Conservation (phyloP, 2,888 invertebrate genomes). For the Apeira syringaria region DNA sequence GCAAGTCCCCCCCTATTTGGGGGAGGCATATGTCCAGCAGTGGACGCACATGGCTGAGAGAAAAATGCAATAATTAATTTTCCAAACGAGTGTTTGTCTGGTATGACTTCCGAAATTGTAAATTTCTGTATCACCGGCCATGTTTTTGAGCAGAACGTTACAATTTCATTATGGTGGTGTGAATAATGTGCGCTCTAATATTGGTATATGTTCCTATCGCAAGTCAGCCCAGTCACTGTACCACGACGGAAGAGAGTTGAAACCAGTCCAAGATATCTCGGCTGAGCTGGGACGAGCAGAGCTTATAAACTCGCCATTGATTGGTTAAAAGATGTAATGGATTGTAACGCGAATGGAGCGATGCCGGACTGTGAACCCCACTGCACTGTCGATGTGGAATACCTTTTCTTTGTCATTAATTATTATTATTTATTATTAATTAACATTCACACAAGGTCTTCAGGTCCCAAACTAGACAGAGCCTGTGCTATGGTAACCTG, state of each 20-base stretch:
- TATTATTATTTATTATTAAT: no score
- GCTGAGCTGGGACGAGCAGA: conserved; percentile 12
- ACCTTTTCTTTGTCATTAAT: conserved; percentile 51
- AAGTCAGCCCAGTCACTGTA: conserved; percentile 18
- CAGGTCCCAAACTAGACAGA: no score
- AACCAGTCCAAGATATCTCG: conserved; percentile 18
- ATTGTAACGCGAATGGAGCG: conserved; percentile 22
- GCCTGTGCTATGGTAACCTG: no score
- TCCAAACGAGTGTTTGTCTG: no score
- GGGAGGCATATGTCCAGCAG: no score
- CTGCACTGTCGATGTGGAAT: conserved; percentile 24
- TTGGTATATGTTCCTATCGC: conserved; percentile 4
- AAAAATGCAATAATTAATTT: no score
- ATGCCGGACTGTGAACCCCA: conserved; percentile 19
- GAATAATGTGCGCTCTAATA: conserved; percentile 5
- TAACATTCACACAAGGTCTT: no score
- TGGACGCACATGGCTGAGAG: no score
- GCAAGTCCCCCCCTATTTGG: no score
- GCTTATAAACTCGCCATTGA: conserved; percentile 23
- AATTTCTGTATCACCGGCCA: conserved; percentile 12
- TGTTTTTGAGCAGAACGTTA: conserved; percentile 18
- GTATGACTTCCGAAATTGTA: conserved; percentile 7
- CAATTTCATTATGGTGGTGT: conserved; percentile 20
- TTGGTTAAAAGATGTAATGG: conserved; percentile 30
- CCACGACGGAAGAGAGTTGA: conserved; percentile 13